Percentiles rank a stretch among this genome's conserved stretches.
These are phyloP conservation scores for Perizoma affinitatum DNA, from an alignment of 2,888 invertebrate genomes.

Conservation along the genomic window DNA sequence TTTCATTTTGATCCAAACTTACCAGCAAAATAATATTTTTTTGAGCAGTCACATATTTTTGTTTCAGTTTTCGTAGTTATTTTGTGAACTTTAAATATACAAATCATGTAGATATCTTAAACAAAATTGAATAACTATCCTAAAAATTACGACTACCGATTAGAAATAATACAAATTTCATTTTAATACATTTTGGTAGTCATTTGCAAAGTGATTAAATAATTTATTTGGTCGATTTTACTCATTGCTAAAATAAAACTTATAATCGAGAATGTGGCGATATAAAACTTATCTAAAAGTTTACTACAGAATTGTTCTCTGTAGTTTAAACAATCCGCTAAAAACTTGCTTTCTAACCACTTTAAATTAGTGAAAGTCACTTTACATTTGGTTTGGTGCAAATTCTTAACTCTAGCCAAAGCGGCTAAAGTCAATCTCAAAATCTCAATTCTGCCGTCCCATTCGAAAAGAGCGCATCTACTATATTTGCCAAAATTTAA, in stretches of 20 bases:
- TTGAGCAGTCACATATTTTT: too few relatives aligned
- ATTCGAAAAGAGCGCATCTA: too few relatives aligned
- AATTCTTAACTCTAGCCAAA: too few relatives aligned
- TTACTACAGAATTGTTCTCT: constrained; percentile 15
- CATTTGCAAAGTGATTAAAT: constrained; percentile 46
- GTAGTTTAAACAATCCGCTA: constrained; percentile 13
- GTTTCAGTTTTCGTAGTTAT: not conserved
- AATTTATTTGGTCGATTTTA: constrained; percentile 62
- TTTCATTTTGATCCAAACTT: not conserved
- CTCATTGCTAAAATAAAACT: constrained; percentile 46
- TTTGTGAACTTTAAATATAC: too few relatives aligned
- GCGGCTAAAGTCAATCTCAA: too few relatives aligned
- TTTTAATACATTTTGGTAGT: constrained; percentile 65
- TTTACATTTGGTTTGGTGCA: too few relatives aligned
- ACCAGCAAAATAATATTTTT: too few relatives aligned
- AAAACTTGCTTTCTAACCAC: not conserved
- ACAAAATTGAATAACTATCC: constrained; percentile 37
- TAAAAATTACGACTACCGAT: constrained; percentile 41
- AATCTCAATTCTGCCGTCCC: too few relatives aligned
- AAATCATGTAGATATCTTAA: not conserved
- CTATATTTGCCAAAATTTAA: too few relatives aligned
- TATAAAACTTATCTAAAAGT: constrained; percentile 17
- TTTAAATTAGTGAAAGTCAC: too few relatives aligned
- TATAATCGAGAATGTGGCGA: constrained; percentile 20
- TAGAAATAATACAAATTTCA: constrained; percentile 45